Evolutionary conservation across 1,140 invertebrate genomes (phyloP), one percentile per base, ranked within the genome.

Genomic region (Tetragonula clypearis): DNA sequence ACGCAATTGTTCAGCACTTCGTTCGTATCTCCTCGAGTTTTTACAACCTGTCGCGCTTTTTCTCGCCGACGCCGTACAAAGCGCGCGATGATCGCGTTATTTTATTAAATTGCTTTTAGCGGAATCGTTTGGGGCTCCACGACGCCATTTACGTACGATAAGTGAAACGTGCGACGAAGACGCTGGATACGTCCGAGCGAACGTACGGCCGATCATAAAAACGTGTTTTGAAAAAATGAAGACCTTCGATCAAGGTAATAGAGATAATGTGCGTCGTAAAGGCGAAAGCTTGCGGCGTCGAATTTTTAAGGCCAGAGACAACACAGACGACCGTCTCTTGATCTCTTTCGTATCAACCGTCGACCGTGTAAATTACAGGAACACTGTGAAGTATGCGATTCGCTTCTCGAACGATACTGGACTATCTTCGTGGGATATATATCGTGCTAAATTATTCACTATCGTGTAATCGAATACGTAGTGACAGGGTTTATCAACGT

Each of bases 51-150:
- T 72, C 35, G 35, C 69, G 41, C 41, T 49, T 49, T 49, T 69
- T 35, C 35, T 17, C 19, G 2, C 15, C 30, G 19, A 69, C 17
- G 26, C 11, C 15, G 23, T 21, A n/a, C 53, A n/a, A 53, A 23
- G 41, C 41, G 41, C 41, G 9, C 71, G 35, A 26, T 21, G 23
- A 58, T 75, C 73, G 55, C 4, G 68, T 79, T 35, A 35, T 66
- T 53, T 78, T 35, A 35, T 35, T 35, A 65, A 79, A 23, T 15
- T 65, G 26, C 60, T 65, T 65, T 78, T 21, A 78, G 35, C n/a
- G 4, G 53, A 41, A n/a, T 23, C 23, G 15, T 69, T 56, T 21
- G 41, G n/a, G 14, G 23, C 9, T 15, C 11, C 4, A 23, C 73
- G 17, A 56, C 19, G 8, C 11, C 26, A 75, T 58, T 23, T 30